Evolutionary conservation across 2,888 invertebrate genomes (phyloP).

Genomic region (Nebria brevicollis): DNA sequence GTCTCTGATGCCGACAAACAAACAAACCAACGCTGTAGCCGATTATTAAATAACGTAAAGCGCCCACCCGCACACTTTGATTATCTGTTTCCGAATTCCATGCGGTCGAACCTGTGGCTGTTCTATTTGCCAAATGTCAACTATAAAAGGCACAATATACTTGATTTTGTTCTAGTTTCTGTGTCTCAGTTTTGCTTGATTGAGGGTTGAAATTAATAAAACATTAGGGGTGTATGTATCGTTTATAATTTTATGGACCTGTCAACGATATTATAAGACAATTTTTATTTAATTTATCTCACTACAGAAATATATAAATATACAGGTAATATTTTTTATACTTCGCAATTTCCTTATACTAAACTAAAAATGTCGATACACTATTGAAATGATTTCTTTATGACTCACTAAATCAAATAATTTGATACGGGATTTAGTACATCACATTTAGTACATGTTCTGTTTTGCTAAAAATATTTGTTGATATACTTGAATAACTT

Average conservation of each 20-base stretch:
- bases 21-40: background rate
- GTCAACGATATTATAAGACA: background rate
- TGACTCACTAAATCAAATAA: too few species aligned
- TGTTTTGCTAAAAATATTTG: too few species aligned
- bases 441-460: too few species aligned
- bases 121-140: constrained; percentile 22
- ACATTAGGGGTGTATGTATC: background rate
- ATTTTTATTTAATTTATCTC: too few species aligned
- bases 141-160: background rate
- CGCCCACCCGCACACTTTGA: constrained; percentile 18
- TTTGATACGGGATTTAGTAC: too few species aligned
- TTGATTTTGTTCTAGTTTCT: background rate
- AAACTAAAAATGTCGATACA: background rate
- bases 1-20: background rate
- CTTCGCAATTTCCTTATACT: background rate
- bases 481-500: too few species aligned
- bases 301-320: too few species aligned
- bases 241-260: background rate
- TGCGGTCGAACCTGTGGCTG: background rate
- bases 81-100: constrained; percentile 29
- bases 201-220: constrained; percentile 1
- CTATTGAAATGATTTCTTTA: background rate
- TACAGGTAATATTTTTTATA: background rate
- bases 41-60: constrained; percentile 16
- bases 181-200: background rate